Evolutionary conservation across 2,797 vertebrate genomes (phyloP).

Genomic region (Leptodactylus fallax): DNA sequence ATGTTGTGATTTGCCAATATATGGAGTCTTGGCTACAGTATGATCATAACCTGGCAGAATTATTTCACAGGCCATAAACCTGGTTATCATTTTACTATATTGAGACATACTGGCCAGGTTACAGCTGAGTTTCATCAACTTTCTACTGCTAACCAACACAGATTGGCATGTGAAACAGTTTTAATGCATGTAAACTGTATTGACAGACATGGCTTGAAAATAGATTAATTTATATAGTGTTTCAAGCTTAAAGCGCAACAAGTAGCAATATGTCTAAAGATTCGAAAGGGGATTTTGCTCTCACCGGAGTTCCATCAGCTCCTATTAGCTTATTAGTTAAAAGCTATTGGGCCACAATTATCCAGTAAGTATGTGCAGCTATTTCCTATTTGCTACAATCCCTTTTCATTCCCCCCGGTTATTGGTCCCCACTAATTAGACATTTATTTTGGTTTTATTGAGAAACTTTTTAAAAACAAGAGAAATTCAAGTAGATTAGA

Average conservation of each 20-base stretch:
- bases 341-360: no score
- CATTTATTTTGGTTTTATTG: background rate
- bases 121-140: background rate
- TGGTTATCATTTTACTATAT: conserved; percentile 47
- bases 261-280: background rate
- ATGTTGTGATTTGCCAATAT: background rate
- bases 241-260: no score
- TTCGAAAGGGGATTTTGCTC: background rate
- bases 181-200: background rate
- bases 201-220: no score
- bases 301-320: background rate
- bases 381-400: no score
- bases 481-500: background rate
- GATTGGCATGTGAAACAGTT: background rate
- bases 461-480: background rate
- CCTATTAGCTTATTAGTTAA: background rate
- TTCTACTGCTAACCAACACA: background rate
- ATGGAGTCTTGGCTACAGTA: background rate
- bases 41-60: conserved; percentile 18
- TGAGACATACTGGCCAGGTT: conserved; percentile 19
- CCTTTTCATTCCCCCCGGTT: no score
- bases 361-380: no score
- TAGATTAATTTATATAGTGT: no score
- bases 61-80: conserved; percentile 46
- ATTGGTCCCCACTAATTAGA: no score